phyloP scores from a whole-genome alignment of 2,888 invertebrate genomes.

The Aspidiotus destructor region DNA sequence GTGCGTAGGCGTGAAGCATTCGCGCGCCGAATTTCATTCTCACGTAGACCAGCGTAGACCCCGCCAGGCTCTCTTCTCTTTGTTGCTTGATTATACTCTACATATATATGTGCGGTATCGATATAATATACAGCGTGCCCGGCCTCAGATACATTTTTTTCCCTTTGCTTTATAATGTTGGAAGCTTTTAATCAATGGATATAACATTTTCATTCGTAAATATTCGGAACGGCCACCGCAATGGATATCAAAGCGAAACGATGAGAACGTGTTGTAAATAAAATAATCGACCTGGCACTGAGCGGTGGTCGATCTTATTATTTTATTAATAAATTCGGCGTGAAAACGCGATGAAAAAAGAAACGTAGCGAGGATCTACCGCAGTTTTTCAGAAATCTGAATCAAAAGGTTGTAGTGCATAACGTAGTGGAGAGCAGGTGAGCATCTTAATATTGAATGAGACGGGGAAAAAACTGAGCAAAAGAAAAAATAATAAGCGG shows the following conservation, averaged over 20 bases:
- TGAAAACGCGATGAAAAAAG: constrained; percentile 11
- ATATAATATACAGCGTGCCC: no score
- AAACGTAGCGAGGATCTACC: neutral
- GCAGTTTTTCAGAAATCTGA: neutral
- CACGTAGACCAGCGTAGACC: no score
- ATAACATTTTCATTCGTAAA: neutral
- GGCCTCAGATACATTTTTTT: neutral
- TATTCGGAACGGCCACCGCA: neutral
- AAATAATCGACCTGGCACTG: neutral
- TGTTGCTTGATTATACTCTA: neutral
- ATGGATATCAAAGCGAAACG: constrained; percentile 1
- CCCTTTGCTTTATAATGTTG: neutral
- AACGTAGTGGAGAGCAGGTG: no score
- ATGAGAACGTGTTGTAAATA: constrained; percentile 7
- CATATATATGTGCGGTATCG: neutral
- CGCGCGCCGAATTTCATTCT: constrained; percentile 14
- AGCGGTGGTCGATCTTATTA: constrained; percentile 7
- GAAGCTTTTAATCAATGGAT: neutral
- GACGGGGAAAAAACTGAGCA: neutral
- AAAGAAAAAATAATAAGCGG: constrained; percentile 2
- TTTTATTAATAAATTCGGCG: constrained; percentile 12
- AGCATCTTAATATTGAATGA: neutral
- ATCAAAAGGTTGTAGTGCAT: no score
- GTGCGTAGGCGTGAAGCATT: constrained; percentile 13
- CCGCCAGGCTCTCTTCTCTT: neutral